Percentiles rank a stretch among this genome's conserved stretches.
phyloP scores from a whole-genome alignment of 2,797 vertebrate species.

The Spinus pinus region DNA sequence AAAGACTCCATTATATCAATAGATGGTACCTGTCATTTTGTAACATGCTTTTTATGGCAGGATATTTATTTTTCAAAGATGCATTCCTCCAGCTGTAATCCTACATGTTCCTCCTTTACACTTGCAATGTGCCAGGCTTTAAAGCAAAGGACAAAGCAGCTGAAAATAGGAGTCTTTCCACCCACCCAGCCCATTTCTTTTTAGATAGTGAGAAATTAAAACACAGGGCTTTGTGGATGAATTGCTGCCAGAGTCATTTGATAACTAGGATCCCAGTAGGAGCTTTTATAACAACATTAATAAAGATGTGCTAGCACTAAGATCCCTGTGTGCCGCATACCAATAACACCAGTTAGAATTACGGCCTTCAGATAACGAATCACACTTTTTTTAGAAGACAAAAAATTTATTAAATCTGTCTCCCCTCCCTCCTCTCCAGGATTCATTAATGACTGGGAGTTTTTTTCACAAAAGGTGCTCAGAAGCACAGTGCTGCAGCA shows the following conservation, averaged over 20 bases:
- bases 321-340: neutral
- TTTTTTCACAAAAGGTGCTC: neutral
- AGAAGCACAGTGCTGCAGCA: neutral
- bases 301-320: neutral
- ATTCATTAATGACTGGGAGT: neutral
- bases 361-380: constrained; percentile 29
- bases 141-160: constrained; percentile 67
- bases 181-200: constrained; percentile 50
- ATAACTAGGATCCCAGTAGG: constrained; percentile 46
- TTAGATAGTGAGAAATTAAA: constrained; percentile 61
- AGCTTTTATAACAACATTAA: constrained; percentile 58
- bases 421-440: neutral
- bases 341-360: constrained; percentile 30
- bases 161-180: constrained; percentile 59
- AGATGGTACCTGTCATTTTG: constrained; percentile 60
- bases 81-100: constrained; percentile 55
- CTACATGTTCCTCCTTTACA: constrained; percentile 59
- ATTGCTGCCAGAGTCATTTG: constrained; percentile 46
- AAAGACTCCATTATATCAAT: constrained; percentile 65
- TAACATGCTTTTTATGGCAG: constrained; percentile 68
- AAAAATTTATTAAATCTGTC: neutral
- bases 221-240: constrained; percentile 45
- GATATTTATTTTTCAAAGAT: constrained; percentile 74
- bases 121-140: constrained; percentile 51
- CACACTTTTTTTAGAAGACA: neutral